Conservation (phyloP, 37 sponge, comb jelly and placozoan species). For the Bolinopsis microptera region DNA sequence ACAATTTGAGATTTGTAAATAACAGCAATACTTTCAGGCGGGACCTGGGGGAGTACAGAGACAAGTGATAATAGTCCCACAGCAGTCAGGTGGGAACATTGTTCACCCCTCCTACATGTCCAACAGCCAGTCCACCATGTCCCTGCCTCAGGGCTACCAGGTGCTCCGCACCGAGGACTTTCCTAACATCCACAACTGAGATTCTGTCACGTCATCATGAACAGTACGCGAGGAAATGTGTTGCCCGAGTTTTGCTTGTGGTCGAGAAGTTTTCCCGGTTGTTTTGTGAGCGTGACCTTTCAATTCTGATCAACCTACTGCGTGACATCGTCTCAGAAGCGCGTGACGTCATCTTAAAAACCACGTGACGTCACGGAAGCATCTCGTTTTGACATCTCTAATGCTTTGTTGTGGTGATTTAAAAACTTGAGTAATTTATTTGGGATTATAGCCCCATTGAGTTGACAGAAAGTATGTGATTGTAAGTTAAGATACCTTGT, state of each 20-base stretch:
- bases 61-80: slow-evolving; percentile 32
- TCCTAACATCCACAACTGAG: slow-evolving; percentile 31
- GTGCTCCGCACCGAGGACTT: background rate
- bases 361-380: background rate
- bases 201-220: background rate
- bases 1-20: too few relatives aligned
- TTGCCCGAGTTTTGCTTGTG: too few relatives aligned
- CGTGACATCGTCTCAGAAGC: too few relatives aligned
- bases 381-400: too few relatives aligned
- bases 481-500: too few relatives aligned
- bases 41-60: background rate
- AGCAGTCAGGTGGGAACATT: background rate
- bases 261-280: too few relatives aligned
- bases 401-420: background rate
- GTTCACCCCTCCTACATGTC: slow-evolving; percentile 12
- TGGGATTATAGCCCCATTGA: background rate
- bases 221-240: too few relatives aligned
- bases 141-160: background rate
- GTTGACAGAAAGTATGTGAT: background rate
- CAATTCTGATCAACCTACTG: too few relatives aligned
- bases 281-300: too few relatives aligned
- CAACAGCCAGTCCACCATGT: background rate
- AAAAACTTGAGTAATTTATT: background rate
- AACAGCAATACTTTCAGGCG: too few relatives aligned
- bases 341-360: background rate